Evolutionary conservation across 2,797 vertebrate genomes (phyloP).

Genomic region (Epinephelus coioides): DNA sequence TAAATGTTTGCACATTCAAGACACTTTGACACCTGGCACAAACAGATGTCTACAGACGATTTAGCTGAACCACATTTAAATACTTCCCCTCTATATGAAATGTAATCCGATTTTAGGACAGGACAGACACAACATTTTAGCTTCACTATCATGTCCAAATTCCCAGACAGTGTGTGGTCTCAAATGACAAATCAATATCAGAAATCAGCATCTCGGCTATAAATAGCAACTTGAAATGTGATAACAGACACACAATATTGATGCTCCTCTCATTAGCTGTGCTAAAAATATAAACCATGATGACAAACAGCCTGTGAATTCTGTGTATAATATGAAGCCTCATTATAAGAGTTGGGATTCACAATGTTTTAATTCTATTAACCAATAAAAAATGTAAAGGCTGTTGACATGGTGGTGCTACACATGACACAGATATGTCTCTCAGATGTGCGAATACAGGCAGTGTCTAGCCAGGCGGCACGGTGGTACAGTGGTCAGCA

Average conservation of each 20-base stretch:
- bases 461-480: background rate
- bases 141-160: background rate
- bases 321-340: background rate
- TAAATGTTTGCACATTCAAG: background rate
- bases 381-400: background rate
- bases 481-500: too few species aligned
- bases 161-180: slow-evolving; percentile 7
- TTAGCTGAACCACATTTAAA: background rate
- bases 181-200: slow-evolving; percentile 26
- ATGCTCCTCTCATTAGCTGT: background rate
- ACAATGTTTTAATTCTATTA: too few species aligned
- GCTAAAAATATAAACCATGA: background rate
- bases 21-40: background rate
- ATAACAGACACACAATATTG: background rate
- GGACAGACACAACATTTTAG: background rate
- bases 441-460: background rate
- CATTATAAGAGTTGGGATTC: too few species aligned
- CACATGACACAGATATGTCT: too few species aligned
- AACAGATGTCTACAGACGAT: background rate
- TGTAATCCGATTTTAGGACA: background rate
- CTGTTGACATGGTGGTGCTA: background rate
- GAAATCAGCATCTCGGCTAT: slow-evolving; percentile 12
- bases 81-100: background rate
- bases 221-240: slow-evolving; percentile 23
- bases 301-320: background rate